Evolutionary conservation across 1,140 invertebrate genomes (phyloP).

Genomic region (Daktulosphaira vitifoliae): DNA sequence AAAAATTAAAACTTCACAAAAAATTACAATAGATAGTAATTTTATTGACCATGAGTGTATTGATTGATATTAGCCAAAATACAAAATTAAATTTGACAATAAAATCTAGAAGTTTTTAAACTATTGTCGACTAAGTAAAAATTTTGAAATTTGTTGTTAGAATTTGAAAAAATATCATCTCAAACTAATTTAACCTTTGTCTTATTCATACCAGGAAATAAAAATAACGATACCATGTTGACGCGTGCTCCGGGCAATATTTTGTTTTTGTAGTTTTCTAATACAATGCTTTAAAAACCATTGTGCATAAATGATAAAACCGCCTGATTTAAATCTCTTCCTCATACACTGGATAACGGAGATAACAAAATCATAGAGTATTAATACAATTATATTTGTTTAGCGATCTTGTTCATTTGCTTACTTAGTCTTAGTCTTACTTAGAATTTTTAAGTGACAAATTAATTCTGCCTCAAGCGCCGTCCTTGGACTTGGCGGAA

Average conservation of each 20-base stretch:
- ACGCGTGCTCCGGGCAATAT: slow-evolving; percentile 8
- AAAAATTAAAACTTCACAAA: no score
- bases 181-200: slow-evolving; percentile 28
- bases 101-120: no score
- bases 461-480: neutral
- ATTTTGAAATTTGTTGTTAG: no score
- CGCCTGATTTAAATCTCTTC: slow-evolving; percentile 1
- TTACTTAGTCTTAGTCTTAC: neutral
- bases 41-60: no score
- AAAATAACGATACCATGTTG: neutral
- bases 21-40: no score
- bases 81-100: no score
- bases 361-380: neutral
- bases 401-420: slow-evolving; percentile 5
- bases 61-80: no score
- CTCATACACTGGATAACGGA: neutral
- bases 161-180: no score
- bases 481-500: slow-evolving; percentile 18
- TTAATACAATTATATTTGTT: no score
- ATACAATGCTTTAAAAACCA: slow-evolving; percentile 16
- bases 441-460: slow-evolving; percentile 24
- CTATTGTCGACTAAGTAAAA: no score
- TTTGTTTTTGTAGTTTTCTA: slow-evolving; percentile 4
- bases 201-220: slow-evolving; percentile 13
- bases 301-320: slow-evolving; percentile 14